Evolutionary conservation across 1,140 invertebrate species (phyloP).

Genomic region (Leucophenga varia): DNA sequence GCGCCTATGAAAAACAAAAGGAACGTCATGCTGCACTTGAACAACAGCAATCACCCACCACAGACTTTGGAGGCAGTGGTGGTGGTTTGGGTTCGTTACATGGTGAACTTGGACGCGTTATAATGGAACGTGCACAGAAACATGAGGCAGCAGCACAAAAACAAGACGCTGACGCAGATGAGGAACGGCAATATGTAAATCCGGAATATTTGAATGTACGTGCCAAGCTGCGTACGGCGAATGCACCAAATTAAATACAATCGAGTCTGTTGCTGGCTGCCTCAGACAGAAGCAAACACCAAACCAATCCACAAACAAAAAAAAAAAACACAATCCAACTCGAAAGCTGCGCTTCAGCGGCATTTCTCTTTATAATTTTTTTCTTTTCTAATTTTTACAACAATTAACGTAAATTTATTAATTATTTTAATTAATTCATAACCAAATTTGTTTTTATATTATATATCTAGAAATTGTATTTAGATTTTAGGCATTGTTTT

Average conservation of each 20-base stretch:
- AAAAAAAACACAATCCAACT: neutral
- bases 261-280: too few species aligned
- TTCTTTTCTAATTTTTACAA: too few species aligned
- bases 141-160: conserved; percentile 40
- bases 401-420: too few species aligned
- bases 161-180: conserved; percentile 56
- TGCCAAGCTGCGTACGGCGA: conserved; percentile 58
- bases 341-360: neutral
- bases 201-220: conserved; percentile 60
- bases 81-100: conserved; percentile 36
- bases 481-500: too few species aligned
- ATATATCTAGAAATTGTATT: too few species aligned
- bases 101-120: conserved; percentile 47
- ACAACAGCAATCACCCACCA: conserved; percentile 37
- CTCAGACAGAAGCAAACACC: too few species aligned
- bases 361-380: too few species aligned
- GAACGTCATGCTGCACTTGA: conserved; percentile 62
- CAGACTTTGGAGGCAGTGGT: conserved; percentile 22
- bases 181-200: conserved; percentile 57
- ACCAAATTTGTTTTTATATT: too few species aligned
- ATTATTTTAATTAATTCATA: too few species aligned
- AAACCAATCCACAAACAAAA: neutral
- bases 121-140: conserved; percentile 54
- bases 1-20: conserved; percentile 83
- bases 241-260: conserved; percentile 36